These are phyloP conservation scores for Empidonax traillii DNA, from an alignment of 2,113 vertebrate genomes.

Conservation along the genomic window DNA sequence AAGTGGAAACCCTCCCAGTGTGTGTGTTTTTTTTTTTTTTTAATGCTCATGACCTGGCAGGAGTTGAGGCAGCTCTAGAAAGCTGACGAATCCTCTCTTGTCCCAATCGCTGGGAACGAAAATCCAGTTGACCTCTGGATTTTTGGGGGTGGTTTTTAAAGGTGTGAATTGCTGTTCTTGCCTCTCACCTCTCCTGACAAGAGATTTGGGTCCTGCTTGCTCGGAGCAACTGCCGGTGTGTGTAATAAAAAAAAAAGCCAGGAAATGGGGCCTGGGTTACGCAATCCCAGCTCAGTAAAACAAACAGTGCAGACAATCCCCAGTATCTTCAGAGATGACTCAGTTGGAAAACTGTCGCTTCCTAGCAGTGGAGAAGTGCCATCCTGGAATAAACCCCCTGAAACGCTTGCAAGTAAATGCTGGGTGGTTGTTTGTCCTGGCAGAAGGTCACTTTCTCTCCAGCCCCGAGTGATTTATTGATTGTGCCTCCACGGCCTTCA, in stretches of 20 bases:
- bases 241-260: neutral
- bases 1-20: neutral
- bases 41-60: slow-evolving; percentile 9
- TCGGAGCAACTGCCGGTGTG: neutral
- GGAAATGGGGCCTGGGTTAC: slow-evolving; percentile 43
- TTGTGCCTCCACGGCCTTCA: neutral
- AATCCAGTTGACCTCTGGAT: neutral
- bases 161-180: neutral
- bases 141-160: neutral
- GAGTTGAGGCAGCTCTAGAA: slow-evolving; percentile 11
- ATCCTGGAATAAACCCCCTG: neutral
- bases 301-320: slow-evolving; percentile 33
- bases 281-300: slow-evolving; percentile 22
- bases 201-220: neutral
- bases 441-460: neutral
- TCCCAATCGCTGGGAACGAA: neutral
- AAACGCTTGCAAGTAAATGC: neutral
- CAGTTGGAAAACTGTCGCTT: slow-evolving; percentile 30
- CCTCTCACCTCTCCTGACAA: neutral
- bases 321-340: slow-evolving; percentile 56
- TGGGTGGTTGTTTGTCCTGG: neutral
- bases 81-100: neutral
- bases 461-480: neutral
- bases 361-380: neutral
- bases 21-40: neutral